Conservation (phyloP, 2,113 vertebrate species). For the Desmodus rotundus region DNA sequence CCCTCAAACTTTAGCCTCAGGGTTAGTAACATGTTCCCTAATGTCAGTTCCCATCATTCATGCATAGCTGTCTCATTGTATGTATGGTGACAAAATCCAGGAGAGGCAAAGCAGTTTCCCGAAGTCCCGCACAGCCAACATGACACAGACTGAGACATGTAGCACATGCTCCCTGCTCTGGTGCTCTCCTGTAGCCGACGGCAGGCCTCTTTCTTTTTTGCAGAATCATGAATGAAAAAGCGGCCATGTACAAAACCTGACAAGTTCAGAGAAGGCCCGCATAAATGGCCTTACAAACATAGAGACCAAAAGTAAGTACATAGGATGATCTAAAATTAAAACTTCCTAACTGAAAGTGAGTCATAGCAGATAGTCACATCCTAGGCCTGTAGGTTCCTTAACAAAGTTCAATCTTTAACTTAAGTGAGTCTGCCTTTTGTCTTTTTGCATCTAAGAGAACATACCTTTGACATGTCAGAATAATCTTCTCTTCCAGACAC, state of each 20-base stretch:
- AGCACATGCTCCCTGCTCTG: not conserved
- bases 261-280: not conserved
- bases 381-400: not conserved
- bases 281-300: not conserved
- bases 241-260: not conserved
- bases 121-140: not conserved
- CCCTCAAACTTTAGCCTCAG: not conserved
- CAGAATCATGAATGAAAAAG: not conserved
- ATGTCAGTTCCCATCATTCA: not conserved
- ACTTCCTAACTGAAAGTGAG: not conserved
- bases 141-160: fast-evolving
- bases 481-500: not conserved
- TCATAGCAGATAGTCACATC: not conserved
- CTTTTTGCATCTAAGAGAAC: not conserved
- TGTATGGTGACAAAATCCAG: not conserved
- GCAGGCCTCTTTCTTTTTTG: not conserved
- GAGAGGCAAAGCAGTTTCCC: not conserved
- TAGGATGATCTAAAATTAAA: not conserved
- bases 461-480: not conserved
- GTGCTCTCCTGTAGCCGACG: not conserved
- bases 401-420: not conserved
- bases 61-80: not conserved
- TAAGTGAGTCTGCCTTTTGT: not conserved
- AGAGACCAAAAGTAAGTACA: not conserved
- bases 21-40: not conserved